phyloP scores from a whole-genome alignment of 2,797 vertebrate genomes.

The Clarias laeviceps region DNA sequence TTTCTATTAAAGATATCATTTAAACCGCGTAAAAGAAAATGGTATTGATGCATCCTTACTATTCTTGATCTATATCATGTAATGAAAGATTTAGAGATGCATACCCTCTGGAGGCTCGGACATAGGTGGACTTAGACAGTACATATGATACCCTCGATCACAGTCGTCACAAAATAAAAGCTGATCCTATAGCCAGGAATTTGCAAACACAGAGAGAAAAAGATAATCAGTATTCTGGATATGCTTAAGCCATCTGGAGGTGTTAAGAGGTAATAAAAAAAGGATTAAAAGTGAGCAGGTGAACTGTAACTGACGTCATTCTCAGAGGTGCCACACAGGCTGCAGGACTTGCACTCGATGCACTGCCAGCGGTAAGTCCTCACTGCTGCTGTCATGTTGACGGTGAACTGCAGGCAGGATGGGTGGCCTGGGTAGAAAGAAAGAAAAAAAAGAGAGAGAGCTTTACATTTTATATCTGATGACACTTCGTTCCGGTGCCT shows the following conservation, averaged over 20 bases:
- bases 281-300: background rate
- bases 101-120: constrained; percentile 90
- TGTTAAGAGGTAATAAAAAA: no score
- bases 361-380: constrained; percentile 96
- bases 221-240: background rate
- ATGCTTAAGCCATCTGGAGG: background rate
- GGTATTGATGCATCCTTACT: background rate
- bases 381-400: constrained; percentile 94
- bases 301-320: constrained; percentile 82
- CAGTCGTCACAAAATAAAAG: constrained; percentile 92
- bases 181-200: constrained; percentile 79
- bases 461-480: background rate
- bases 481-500: background rate
- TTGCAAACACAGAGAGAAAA: constrained; percentile 6
- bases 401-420: constrained; percentile 94
- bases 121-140: constrained; percentile 92
- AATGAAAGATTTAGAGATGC: constrained; percentile 43
- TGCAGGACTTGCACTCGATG: constrained; percentile 97
- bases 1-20: background rate
- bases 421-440: constrained; percentile 82
- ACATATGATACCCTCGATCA: constrained; percentile 93
- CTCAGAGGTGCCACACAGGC: constrained; percentile 92
- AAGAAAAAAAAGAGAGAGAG: background rate
- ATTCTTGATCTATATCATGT: background rate
- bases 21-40: background rate